Evolutionary conservation across 2,113 vertebrate species (phyloP), one percentile per base, ranked within the genome.

Genomic region (Leucoraja erinaceus): DNA sequence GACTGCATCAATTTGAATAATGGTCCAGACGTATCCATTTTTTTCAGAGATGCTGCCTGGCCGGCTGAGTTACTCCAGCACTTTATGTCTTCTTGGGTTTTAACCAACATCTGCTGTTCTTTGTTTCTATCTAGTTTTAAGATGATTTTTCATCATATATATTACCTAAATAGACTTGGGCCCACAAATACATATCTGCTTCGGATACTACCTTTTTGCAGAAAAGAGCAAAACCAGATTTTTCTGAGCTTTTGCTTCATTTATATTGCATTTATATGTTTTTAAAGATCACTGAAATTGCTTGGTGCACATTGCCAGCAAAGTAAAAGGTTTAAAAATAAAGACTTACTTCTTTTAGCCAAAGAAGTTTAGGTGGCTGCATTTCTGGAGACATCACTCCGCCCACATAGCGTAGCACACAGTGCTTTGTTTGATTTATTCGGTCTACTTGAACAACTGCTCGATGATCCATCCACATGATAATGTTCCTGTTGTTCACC

Each of bases 381-480:
- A 99, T 98, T 95, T 99, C 99, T 92, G 97, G 98, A 74, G 98
- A 99, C 98, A 99, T 99, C 93, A 97, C 95, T 0, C 98, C 99
- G 0, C 99, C 99, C 0, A 99, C 97, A 0, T 95, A 95, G 92
- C 31, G 95, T 93, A 99, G 96, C 83, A 98, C 96, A 0, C 92
- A 84, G 94, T 99, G 98, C 4, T 95, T 95, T 0, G 95, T 96
- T 66, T 94, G 94, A 0, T 98, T 99, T 95, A 99, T 99, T 59
- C 94, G 96, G 47, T 95, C 75, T 0, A 98, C 98, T 94, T 99
- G 98, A 92, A 95, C 97, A 31, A 93, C 95, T 0, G 98, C 98
- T 18, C 98, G 97, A 94, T 99, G 98, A 94, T 99, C 99, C 97
- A 99, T 97, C 99, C 99, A 99, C 99, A 99, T 98, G 91, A 99